Conservation (phyloP, 2,113 vertebrate genomes). For the Microtus richardsoni region DNA sequence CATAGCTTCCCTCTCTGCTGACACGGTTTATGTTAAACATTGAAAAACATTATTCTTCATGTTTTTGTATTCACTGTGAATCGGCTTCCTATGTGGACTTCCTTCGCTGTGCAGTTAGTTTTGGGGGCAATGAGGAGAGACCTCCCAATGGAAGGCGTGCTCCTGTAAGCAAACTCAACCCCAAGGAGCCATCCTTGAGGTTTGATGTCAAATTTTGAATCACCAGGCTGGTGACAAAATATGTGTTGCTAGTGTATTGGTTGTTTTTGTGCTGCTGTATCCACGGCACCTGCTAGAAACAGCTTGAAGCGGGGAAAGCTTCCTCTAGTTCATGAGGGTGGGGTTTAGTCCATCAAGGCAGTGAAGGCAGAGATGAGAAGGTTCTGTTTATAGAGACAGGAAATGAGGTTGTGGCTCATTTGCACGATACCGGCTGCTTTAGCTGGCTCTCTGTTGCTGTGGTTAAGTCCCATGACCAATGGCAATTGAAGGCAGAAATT, state of each 20-base stretch:
- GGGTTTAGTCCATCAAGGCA: neutral
- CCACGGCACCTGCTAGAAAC: neutral
- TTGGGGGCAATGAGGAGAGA: neutral
- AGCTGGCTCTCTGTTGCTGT: neutral
- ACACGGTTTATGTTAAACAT: neutral
- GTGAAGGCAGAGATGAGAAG: neutral
- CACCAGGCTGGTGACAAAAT: accelerated
- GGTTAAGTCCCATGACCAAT: neutral
- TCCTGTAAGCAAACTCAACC: too few species aligned
- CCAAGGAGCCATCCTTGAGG: neutral
- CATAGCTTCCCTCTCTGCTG: neutral
- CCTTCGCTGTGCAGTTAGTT: neutral
- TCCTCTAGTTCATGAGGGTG: too few species aligned
- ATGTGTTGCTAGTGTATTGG: neutral
- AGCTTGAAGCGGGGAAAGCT: neutral
- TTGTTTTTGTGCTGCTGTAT: neutral
- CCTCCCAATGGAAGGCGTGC: neutral
- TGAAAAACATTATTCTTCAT: neutral
- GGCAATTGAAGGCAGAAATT: neutral
- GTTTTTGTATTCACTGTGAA: neutral
- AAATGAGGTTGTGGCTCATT: neutral
- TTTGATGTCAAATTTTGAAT: neutral
- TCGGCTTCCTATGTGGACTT: neutral
- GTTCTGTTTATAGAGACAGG: too few species aligned
- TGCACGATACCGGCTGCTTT: too few species aligned